Evolutionary conservation across 2,888 invertebrate species (phyloP).

Genomic region (Volucella zonaria): DNA sequence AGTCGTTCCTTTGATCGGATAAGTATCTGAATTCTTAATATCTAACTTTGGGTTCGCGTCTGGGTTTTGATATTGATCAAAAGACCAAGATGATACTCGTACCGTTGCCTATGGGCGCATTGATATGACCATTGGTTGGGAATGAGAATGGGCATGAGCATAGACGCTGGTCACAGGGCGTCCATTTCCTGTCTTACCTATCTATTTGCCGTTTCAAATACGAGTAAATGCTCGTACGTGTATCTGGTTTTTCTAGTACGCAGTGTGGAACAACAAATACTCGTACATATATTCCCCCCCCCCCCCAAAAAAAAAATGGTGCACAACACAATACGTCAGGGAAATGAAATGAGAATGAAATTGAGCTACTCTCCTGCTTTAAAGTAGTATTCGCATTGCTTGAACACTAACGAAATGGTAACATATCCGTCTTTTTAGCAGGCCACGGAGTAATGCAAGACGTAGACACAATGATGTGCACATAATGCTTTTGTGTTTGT

Average conservation of each 20-base stretch:
- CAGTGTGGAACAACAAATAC: constrained; percentile 65
- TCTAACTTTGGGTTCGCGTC: constrained; percentile 25
- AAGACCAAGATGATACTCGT: constrained; percentile 29
- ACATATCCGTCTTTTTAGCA: constrained; percentile 68
- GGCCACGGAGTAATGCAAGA: constrained; percentile 57
- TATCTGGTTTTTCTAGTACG: constrained; percentile 20
- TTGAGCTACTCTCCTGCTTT: constrained; percentile 65
- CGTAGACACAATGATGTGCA: constrained; percentile 46
- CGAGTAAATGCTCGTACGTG: neutral
- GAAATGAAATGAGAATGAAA: constrained; percentile 64
- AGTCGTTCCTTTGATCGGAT: constrained; percentile 50
- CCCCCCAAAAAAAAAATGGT: no score
- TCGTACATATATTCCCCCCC: neutral
- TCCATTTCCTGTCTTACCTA: constrained; percentile 61
- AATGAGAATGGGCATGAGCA: neutral
- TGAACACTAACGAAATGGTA: constrained; percentile 58
- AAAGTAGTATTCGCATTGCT: constrained; percentile 55
- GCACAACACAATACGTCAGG: constrained; percentile 51
- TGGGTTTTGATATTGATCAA: constrained; percentile 56
- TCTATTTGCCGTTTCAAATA: constrained; percentile 57
- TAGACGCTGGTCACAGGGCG: constrained; percentile 46
- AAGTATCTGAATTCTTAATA: constrained; percentile 56
- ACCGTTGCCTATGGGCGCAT: neutral
- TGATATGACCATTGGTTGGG: constrained; percentile 33
- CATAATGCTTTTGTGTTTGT: constrained; percentile 30